Base-by-base conservation (phyloP, 2,797 vertebrate genomes). In the Silurus lanzhouensis region DNA sequence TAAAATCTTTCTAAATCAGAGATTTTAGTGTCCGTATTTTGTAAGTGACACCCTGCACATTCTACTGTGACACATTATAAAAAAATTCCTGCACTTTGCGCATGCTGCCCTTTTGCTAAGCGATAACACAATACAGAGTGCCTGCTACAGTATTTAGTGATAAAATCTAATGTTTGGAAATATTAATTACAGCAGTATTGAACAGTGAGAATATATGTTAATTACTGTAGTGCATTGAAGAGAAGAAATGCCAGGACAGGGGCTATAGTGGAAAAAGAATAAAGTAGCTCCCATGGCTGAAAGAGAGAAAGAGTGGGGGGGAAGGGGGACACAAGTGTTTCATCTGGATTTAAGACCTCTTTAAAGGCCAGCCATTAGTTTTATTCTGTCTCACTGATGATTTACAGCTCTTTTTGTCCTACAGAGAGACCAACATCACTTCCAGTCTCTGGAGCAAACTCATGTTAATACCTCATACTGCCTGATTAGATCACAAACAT, bases 141-240 rank as follows among this genome's bases (percentile, higher is more conserved):
- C 25, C 84, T 88, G 90, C 91, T 94, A 52, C 48, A 52, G 48
- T 7, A 92, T 93, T 94, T 93, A 93, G 92, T 88, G 93, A 94
- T 95, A 94, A 95, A 94, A 95, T 94, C 93, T 92, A 89, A 90
- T 93, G 89, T 91, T 93, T 96, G 96, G 93, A 96, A 96, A 95
- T 95, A 96, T 95, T 95, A 96, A 96, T 95, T 95, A 94, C 83
- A 92, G 92, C 90, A 90, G 90, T 94, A 95, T 94, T 91, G 91
- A 92, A 93, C 90, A 89, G 89, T 22, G 88, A 94, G 91, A 94
- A 95, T n/a, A 95, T 94, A 95, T 88, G 93, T 95, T 93, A 95
- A 94, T 96, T 94, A 95, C 87, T 90, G 89, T 87, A 88, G 90
- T 91, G 60, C 87, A 90, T 89, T 90, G 88, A 89, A n/a, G 58